Base-by-base conservation (phyloP, 2,113 vertebrate species). In the Rhodinocichla rosea region DNA sequence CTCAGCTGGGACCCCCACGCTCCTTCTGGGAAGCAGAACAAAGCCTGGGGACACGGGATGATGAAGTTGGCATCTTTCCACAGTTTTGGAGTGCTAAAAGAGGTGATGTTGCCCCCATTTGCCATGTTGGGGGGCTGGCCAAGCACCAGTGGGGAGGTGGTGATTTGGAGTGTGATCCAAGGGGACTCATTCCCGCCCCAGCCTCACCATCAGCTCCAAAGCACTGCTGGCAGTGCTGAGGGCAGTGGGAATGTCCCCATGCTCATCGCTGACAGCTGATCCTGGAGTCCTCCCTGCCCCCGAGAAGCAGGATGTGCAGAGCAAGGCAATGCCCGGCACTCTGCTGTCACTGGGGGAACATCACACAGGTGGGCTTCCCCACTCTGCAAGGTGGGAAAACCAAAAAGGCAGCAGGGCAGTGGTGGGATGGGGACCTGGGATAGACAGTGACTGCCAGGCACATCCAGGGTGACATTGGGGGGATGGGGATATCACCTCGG, bases 251-350 rank as follows among this genome's bases (percentile, higher is more conserved):
- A 35, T 47, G 59, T 39, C 33, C 47, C 28, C 8, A 10, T 37
- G 23, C 57, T 79, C 49, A 10, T 24, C 0, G 0, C 1, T 18
- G 59, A 18, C 33, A 24, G 21, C 13, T 0, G 7, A 7, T 24
- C 27, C 33, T 10, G 33, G 42, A 27, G 13, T 78, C 1, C 4
- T 60, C 32, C 22, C 15, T 35, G 19, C 1, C 12, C 15, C 8
- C 6, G 4, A 2, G 21, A 5, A 70, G 32, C 28, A n/a, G 59
- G 45, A 47, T 0, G 2, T 13, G 14, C 44, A 53, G 45, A n/a
- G 33, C 1, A 3, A 8, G 55, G 37, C 0, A 0, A 30, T 15
- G 26, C n/a, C 4, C 5, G 17, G 50, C 10, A 19, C 22, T n/a
- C 11, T 30, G 7, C 26, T 55, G 18, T 15, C 40, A 7, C 27